Percentiles rank a stretch among this genome's conserved stretches.
Evolutionary conservation across 2,888 invertebrate species (phyloP).

Genomic region (Cepaea hortensis): DNA sequence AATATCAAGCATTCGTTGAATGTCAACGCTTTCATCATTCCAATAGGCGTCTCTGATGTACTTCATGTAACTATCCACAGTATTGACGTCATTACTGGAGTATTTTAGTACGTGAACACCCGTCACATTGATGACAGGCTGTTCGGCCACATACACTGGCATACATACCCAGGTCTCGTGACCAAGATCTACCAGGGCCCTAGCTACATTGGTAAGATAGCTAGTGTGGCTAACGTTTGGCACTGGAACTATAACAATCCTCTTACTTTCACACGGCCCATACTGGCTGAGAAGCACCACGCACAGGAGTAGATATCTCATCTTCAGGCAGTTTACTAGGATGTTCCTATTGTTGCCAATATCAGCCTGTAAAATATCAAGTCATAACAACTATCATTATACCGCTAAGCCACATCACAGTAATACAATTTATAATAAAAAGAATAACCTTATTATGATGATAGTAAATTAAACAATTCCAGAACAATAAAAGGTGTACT

Average conservation of each 20-base stretch:
- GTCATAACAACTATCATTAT: too few species aligned
- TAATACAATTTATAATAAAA: too few species aligned
- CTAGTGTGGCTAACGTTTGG: constrained; percentile 47
- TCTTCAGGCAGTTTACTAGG: background rate
- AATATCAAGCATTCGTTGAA: constrained; percentile 28
- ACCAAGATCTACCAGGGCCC: constrained; percentile 32
- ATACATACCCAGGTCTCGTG: constrained; percentile 51
- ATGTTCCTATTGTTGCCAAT: too few species aligned
- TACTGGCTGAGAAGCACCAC: background rate
- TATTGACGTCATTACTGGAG: background rate
- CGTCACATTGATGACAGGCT: constrained; percentile 41
- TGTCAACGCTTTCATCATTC: constrained; percentile 11
- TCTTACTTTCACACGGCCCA: background rate
- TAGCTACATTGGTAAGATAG: constrained; percentile 47
- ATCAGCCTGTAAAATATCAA: too few species aligned
- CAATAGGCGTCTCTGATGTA: constrained; percentile 42
- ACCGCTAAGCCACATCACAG: too few species aligned
- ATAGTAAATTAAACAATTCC: too few species aligned
- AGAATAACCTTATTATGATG: too few species aligned
- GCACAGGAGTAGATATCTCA: background rate
- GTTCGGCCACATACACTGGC: constrained; percentile 42
- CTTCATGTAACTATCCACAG: constrained; percentile 27
- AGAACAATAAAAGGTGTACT: too few species aligned
- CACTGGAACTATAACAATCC: constrained; percentile 37
- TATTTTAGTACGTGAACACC: constrained; percentile 35